These are phyloP conservation scores for Andricus grossulariae DNA, from an alignment of 1,140 invertebrate genomes.

Conservation along the genomic window DNA sequence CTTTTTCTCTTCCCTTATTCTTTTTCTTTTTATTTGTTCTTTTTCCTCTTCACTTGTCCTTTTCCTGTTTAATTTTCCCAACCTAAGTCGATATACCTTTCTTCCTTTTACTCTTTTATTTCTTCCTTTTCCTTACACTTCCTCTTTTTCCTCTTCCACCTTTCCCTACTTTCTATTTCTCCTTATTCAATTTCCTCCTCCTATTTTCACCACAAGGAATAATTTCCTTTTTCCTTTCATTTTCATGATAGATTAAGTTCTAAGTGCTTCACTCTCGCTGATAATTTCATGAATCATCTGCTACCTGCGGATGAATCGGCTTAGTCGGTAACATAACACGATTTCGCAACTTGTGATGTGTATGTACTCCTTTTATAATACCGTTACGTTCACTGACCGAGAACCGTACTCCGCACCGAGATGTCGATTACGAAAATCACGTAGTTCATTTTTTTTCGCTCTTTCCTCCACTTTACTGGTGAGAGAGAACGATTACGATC, in stretches of 20 bases:
- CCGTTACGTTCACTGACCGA: constrained; percentile 69
- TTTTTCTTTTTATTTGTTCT: too few relatives aligned
- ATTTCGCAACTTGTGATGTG: constrained; percentile 15
- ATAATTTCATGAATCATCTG: constrained; percentile 18
- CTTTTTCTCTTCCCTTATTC: too few relatives aligned
- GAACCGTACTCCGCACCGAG: constrained; percentile 44
- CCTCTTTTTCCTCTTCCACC: too few relatives aligned
- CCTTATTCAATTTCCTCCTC: too few relatives aligned
- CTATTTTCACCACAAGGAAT: too few relatives aligned
- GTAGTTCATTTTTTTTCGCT: constrained; percentile 47
- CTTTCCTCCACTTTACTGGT: background rate
- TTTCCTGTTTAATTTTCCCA: too few relatives aligned
- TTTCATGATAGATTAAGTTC: background rate
- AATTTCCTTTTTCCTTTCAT: too few relatives aligned
- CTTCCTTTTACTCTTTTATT: too few relatives aligned
- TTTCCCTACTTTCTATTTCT: too few relatives aligned
- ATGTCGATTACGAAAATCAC: constrained; percentile 54
- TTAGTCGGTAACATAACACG: background rate
- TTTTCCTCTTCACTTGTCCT: too few relatives aligned
- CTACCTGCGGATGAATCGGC: constrained; percentile 5
- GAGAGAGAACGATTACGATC: constrained; percentile 30
- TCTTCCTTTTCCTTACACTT: too few relatives aligned
- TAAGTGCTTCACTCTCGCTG: background rate
- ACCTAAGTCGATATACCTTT: too few relatives aligned
- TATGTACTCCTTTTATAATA: constrained; percentile 40